Evolutionary conservation across 2,888 invertebrate genomes (phyloP).

Genomic region (Sarcophaga subvicina): DNA sequence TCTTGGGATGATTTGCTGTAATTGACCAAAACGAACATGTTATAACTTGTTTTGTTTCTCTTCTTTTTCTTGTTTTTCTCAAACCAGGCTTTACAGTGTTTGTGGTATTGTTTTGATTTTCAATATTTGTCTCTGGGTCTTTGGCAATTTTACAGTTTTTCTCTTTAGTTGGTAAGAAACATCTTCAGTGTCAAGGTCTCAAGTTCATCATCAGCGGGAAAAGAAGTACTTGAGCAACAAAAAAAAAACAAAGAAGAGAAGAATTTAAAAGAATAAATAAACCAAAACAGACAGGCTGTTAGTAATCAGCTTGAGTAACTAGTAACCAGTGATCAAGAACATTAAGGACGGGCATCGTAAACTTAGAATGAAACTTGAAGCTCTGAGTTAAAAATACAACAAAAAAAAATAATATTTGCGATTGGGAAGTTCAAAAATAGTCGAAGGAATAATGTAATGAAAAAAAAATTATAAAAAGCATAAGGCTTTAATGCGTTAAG

Average conservation of each 20-base stretch:
- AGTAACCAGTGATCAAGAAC: constrained; percentile 35
- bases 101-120: background rate
- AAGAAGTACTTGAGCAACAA: constrained; percentile 8
- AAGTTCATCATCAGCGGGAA: constrained; percentile 75
- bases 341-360: constrained; percentile 35
- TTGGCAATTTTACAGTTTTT: background rate
- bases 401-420: background rate
- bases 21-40: constrained; percentile 76
- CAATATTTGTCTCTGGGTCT: constrained; percentile 58
- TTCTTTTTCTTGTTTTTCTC: constrained; percentile 34
- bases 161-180: constrained; percentile 80
- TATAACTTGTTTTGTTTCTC: constrained; percentile 74
- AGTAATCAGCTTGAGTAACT: constrained; percentile 4
- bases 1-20: constrained; percentile 69
- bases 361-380: constrained; percentile 62
- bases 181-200: constrained; percentile 83
- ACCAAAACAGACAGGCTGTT: constrained; percentile 14
- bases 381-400: constrained; percentile 16
- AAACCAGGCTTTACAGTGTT: background rate
- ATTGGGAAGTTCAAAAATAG: background rate
- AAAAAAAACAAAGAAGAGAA: background rate
- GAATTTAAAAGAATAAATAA: constrained; percentile 20
- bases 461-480: constrained; percentile 1
- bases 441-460: background rate
- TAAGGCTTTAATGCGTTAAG: constrained; percentile 33